phyloP scores from a whole-genome alignment of 2,888 invertebrate species.

The Agelastica alni region DNA sequence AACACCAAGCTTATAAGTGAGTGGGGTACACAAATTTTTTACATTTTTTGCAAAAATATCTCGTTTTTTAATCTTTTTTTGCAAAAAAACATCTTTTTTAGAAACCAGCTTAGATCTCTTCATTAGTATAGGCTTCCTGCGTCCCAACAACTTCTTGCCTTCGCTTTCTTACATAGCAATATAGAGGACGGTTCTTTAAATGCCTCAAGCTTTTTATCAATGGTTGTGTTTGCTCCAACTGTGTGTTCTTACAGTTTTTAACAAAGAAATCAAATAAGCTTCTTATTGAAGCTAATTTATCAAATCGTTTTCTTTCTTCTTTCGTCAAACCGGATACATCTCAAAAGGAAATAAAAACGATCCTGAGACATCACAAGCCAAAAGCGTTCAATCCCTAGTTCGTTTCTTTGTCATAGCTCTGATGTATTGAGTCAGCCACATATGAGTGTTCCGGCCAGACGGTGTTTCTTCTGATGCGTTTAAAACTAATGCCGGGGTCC shows the following conservation, averaged over 20 bases:
- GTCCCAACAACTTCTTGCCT: background rate
- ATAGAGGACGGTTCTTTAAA: too few species aligned
- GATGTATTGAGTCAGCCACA: background rate
- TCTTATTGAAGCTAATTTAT: slow-evolving; percentile 15
- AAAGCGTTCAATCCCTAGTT: too few species aligned
- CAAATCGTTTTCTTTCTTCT: slow-evolving; percentile 4
- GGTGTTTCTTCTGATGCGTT: too few species aligned
- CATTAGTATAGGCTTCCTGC: background rate
- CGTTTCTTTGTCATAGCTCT: background rate
- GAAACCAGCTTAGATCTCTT: background rate
- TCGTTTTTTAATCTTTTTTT: slow-evolving; percentile 10
- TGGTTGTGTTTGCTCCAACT: background rate
- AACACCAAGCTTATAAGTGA: slow-evolving; percentile 9
- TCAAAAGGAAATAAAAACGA: background rate
- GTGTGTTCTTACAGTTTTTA: slow-evolving; percentile 1
- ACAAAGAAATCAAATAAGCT: slow-evolving; percentile 16
- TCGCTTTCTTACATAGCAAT: too few species aligned
- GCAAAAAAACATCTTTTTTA: slow-evolving; percentile 8
- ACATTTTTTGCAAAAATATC: slow-evolving; percentile 10
- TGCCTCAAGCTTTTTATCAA: background rate
- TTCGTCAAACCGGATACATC: background rate
- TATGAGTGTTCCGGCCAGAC: too few species aligned
- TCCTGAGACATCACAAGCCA: slow-evolving; percentile 2
- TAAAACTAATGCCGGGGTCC: too few species aligned
- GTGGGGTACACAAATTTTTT: slow-evolving; percentile 6